Conservation (phyloP, 2,797 vertebrate species). For the Cercopithecus hamlyni region DNA sequence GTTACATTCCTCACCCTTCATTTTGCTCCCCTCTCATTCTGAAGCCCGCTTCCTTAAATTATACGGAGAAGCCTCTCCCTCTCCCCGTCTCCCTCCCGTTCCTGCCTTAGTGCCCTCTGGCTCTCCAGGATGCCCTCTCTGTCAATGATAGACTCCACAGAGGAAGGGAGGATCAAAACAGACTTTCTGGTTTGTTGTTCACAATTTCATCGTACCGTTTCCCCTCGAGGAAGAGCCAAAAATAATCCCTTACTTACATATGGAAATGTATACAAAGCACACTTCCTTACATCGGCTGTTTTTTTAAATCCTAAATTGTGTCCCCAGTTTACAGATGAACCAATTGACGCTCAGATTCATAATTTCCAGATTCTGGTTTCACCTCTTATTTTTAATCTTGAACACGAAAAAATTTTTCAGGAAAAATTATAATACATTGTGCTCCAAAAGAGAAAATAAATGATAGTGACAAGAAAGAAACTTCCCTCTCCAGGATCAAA, state of each 20-base stretch:
- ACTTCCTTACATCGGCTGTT: background rate
- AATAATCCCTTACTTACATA: conserved; percentile 22
- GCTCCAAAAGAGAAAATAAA: background rate
- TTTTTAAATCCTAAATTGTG: conserved; percentile 17
- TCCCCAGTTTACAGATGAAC: background rate
- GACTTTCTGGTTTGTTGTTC: conserved; percentile 54
- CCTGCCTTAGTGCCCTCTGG: background rate
- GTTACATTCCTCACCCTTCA: conserved; percentile 73
- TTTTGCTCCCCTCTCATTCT: conserved; percentile 59
- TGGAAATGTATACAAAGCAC: conserved; percentile 32
- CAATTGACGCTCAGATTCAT: background rate
- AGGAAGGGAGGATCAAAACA: conserved; percentile 14
- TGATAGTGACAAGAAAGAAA: background rate
- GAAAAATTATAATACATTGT: background rate
- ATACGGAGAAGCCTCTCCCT: background rate
- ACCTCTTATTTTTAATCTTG: background rate
- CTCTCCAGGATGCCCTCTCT: background rate
- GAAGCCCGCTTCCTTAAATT: conserved; percentile 48
- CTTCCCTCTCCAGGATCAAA: background rate
- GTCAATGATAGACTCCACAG: background rate
- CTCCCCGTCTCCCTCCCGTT: background rate
- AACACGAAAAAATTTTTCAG: background rate
- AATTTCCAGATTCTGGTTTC: background rate
- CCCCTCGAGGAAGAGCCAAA: conserved; percentile 51
- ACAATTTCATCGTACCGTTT: conserved; percentile 55